phyloP scores from a whole-genome alignment of 1,140 invertebrate species.

The Heliconius hermathena region DNA sequence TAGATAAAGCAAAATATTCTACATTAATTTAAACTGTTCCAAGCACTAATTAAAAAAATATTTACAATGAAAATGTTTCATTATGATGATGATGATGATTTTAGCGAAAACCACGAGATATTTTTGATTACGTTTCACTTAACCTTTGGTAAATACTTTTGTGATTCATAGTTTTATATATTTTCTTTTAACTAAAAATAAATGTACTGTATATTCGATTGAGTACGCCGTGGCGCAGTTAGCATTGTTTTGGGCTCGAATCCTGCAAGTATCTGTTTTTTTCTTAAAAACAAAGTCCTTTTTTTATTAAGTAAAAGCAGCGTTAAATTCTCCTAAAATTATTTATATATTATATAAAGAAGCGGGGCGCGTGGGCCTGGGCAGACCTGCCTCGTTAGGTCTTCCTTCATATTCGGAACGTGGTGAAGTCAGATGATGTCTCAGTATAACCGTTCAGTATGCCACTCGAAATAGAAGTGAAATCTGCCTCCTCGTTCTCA shows the following conservation, averaged over 20 bases:
- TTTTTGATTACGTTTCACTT: conserved; percentile 9
- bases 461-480: too few relatives aligned
- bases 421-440: too few relatives aligned
- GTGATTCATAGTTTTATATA: not conserved
- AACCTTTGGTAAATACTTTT: conserved; percentile 1
- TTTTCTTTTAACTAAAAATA: too few relatives aligned
- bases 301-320: not conserved
- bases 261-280: not conserved
- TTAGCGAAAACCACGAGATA: not conserved
- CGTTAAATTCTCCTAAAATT: not conserved
- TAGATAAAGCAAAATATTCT: conserved; percentile 11
- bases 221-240: too few relatives aligned
- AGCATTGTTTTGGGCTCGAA: too few relatives aligned
- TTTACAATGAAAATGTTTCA: conserved; percentile 3
- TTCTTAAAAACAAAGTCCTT: not conserved
- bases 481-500: too few relatives aligned
- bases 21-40: not conserved
- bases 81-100: conserved; percentile 10
- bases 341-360: not conserved
- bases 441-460: too few relatives aligned
- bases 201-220: too few relatives aligned
- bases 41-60: not conserved
- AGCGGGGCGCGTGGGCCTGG: too few relatives aligned
- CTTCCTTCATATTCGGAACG: too few relatives aligned
- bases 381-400: too few relatives aligned